These are phyloP conservation scores for Pseudomyrmex gracilis DNA, from an alignment of 1,140 invertebrate genomes.

Conservation along the genomic window DNA sequence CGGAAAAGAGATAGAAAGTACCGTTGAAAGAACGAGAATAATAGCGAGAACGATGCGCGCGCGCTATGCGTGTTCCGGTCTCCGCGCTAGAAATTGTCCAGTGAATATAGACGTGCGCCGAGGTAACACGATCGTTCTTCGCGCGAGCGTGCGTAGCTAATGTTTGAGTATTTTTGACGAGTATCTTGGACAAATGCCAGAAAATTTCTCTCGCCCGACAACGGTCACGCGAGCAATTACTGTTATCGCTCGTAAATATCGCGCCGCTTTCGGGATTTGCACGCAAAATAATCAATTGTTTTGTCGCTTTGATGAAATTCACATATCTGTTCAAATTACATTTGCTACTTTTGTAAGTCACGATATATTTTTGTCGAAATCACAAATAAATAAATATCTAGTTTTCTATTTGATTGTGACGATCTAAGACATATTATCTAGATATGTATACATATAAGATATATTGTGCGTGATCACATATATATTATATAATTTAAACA, in stretches of 20 bases:
- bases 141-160: conserved; percentile 1
- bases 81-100: conserved; percentile 19
- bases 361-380: background rate
- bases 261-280: conserved; percentile 27
- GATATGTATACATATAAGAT: no score
- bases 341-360: background rate
- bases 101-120: conserved; percentile 24
- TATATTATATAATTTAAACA: no score
- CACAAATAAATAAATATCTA: no score
- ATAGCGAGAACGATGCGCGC: conserved; percentile 14
- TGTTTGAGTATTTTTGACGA: conserved; percentile 44
- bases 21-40: conserved; percentile 21
- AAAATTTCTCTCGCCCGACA: conserved; percentile 21
- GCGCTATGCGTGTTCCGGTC: background rate
- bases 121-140: background rate
- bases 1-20: conserved; percentile 4
- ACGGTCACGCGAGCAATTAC: conserved; percentile 57
- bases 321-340: background rate
- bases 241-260: conserved; percentile 37
- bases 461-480: no score
- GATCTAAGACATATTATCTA: background rate
- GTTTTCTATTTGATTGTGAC: background rate
- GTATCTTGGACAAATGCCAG: conserved; percentile 53
- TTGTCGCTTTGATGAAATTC: conserved; percentile 39
- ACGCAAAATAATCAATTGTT: conserved; percentile 35